Evolutionary conservation across 1,140 invertebrate species (phyloP), one percentile per base, ranked within the genome.

Genomic region (Oryctes rhinoceros): DNA sequence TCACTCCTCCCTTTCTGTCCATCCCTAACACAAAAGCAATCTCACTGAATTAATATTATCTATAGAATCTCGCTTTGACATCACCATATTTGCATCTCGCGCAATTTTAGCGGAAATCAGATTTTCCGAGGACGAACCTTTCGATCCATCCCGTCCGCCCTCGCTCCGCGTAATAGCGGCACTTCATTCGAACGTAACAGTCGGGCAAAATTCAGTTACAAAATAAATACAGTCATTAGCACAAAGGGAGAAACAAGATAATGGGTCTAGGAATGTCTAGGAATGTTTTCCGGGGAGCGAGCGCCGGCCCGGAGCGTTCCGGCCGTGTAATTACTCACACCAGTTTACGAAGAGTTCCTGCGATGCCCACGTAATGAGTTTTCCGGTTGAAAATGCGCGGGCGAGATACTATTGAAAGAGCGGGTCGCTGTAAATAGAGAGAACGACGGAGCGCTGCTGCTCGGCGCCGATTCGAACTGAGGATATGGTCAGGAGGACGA

Each of bases 221-320:
- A 67, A 67, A 67, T 67, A 67, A 67, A 67, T 67, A 67, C 65
- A 67, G 65, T 67, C 65, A 35, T 67, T 67, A 35, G 65, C 18
- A 35, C 65, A 67, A 67, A 67, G 65, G 18, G 65, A 67, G 65
- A 67, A 20, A 67, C 65, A 35, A 67, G 65, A 67, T 67, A 67
- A 67, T 67, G 65, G 65, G 15, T 67, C 65, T 18, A 18, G 65
- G 65, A 35, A 67, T 35, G 65, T 67, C 65, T 67, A 67, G 65
- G 65, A 53, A 67, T 35, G 65, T 67, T 67, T 67, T 67, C 65
- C 6, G 18, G 18, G 65, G 65, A 65, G 11, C 24, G 30, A 18
- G 65, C 11, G 1, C 65, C 10, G 5, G 10, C 20, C 18, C 65
- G 65, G 5, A 67, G 10, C 30, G 18, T 18, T 67, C 18, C 18